Evolutionary conservation across 2,797 vertebrate species (phyloP), one percentile per base, ranked within the genome.

Genomic region (Falco naumanni): DNA sequence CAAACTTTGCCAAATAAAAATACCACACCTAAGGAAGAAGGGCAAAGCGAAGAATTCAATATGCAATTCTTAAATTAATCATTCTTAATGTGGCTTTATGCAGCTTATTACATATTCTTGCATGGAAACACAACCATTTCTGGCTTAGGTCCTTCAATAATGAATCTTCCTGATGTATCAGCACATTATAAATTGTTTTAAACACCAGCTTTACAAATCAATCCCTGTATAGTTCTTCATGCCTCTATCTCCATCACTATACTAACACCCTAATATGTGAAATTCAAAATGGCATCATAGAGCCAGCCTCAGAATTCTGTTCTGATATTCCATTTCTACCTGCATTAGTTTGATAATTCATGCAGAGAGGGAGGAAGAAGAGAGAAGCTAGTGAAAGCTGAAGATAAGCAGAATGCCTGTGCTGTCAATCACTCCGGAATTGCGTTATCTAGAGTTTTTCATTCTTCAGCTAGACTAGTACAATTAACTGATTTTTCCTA

Each of bases 1-100:
- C 99, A 99, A 96, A 99, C 99, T 98, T 99, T 99, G 81, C 99
- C 99, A 95, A 99, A 99, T 86, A 99, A 98, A 98, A 99, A 99
- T 21, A 99, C 99, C 91, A 99, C 99, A 81, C 99, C 99, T 99
- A 90, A 81, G 74, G 37, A 94, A 76, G 79, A 82, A 88, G 29
- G 88, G 53, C 31, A 88, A 34, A 70, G 33, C 68, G 96, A 65
- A 96, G 81, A 96, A 96, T 34, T 96, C 59, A 86, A 37, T 9
- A 84, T 3, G 15, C 39, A 89, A 13, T 71, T 75, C 64, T 89
- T 61, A 63, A 68, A 84, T 65, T 41, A 45, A 41, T 69, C 1
- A 54, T 54, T 92, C 51, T 47, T 60, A 41, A 48, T 7, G 18
- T 22, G 68, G 25, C 43, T 50, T 87, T 71, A 79, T 82, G 39